phyloP scores from a whole-genome alignment of 2,797 vertebrate species.

The Knipowitschia caucasica region DNA sequence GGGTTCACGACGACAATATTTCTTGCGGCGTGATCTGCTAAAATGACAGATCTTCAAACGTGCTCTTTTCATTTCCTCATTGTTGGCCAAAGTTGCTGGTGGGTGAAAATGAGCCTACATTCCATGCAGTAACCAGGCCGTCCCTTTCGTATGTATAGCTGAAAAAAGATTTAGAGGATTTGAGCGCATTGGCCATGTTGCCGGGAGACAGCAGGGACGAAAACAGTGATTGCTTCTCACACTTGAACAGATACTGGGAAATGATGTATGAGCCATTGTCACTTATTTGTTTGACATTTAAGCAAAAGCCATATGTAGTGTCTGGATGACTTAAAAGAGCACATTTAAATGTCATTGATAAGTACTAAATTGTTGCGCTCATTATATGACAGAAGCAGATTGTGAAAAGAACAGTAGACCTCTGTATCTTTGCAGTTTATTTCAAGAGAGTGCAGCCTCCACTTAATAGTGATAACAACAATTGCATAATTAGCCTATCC shows the following conservation, averaged over 20 bases:
- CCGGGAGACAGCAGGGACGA: constrained; percentile 46
- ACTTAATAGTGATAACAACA: constrained; percentile 43
- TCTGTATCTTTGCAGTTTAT: constrained; percentile 25
- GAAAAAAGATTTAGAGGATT: constrained; percentile 19
- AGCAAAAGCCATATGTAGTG: constrained; percentile 24
- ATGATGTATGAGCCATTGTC: constrained; percentile 48
- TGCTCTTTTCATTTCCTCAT: constrained; percentile 1
- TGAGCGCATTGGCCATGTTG: constrained; percentile 38
- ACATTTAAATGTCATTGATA: constrained; percentile 53
- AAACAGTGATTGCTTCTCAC: constrained; percentile 41
- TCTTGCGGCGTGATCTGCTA: constrained; percentile 18
- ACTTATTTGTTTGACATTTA: constrained; percentile 64
- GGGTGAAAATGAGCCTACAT: constrained; percentile 36
- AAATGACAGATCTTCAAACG: constrained; percentile 11
- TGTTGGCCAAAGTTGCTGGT: constrained; percentile 19
- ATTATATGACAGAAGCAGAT: constrained; percentile 31
- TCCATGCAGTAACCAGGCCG: constrained; percentile 21
- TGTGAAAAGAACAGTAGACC: constrained; percentile 32
- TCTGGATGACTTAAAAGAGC: constrained; percentile 36
- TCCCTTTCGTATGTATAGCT: constrained; percentile 24
- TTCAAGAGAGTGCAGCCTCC: constrained; percentile 47
- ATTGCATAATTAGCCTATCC: constrained; percentile 49
- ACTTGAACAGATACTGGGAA: constrained; percentile 41
- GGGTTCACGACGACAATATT: constrained; percentile 8
- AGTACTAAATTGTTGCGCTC: constrained; percentile 51